phyloP scores from a whole-genome alignment of 2,888 invertebrate genomes.

The Caenorhabditis becei region DNA sequence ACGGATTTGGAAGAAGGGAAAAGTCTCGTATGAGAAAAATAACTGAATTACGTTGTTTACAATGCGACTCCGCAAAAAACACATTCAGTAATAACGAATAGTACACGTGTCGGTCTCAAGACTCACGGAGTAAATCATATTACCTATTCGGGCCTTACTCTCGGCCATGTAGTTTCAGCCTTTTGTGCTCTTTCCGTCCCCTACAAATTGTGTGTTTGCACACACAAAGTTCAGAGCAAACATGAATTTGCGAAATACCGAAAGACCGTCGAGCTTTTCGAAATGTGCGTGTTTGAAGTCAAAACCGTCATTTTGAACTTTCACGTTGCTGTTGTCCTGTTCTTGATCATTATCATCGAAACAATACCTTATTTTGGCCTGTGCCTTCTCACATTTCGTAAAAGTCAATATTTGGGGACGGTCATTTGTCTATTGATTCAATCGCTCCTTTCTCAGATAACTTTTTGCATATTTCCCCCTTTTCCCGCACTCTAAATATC shows the following conservation, averaged over 20 bases:
- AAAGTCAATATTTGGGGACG: constrained; percentile 42
- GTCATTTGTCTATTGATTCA: constrained; percentile 41
- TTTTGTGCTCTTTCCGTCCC: constrained; percentile 24
- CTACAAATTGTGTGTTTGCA: constrained; percentile 41
- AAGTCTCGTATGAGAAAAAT: background rate
- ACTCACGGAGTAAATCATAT: constrained; percentile 17
- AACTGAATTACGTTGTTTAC: constrained; percentile 11
- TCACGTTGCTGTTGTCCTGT: no score
- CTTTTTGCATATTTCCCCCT: constrained; percentile 8
- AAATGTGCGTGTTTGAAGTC: background rate
- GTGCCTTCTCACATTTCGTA: background rate
- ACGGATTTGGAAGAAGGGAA: background rate
- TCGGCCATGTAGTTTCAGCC: constrained; percentile 32
- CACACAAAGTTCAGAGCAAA: constrained; percentile 56
- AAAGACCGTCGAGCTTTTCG: constrained; percentile 9
- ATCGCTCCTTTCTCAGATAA: background rate
- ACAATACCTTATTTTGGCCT: background rate
- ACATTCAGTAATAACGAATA: constrained; percentile 8
- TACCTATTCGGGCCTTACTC: background rate
- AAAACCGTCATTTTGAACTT: no score
- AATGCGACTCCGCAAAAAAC: background rate
- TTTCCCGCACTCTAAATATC: background rate
- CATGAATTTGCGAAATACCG: constrained; percentile 36
- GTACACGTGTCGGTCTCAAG: background rate
- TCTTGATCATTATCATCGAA: background rate